Percentiles rank a stretch among this genome's conserved stretches.
These are phyloP conservation scores for Apodemia mormo DNA, from an alignment of 2,888 invertebrate species.

Conservation along the genomic window DNA sequence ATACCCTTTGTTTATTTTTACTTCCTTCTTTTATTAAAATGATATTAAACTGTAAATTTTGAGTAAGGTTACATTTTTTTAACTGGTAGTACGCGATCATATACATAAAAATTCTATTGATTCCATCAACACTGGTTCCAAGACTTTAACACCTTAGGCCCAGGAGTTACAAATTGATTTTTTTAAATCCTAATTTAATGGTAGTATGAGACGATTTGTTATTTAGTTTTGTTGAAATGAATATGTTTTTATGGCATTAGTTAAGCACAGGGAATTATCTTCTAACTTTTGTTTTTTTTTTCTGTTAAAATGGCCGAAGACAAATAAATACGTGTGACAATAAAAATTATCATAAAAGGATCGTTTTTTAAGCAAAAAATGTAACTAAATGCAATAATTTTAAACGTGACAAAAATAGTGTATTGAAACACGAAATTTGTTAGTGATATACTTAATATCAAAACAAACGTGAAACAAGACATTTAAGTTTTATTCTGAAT, in stretches of 20 bases:
- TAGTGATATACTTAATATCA: too few species aligned
- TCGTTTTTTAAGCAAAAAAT: too few species aligned
- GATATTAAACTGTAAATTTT: neutral
- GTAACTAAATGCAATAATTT: too few species aligned
- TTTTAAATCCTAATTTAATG: constrained; percentile 1
- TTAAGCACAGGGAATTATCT: neutral
- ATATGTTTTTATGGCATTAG: constrained; percentile 11
- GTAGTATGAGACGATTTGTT: neutral
- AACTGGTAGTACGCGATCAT: constrained; percentile 3
- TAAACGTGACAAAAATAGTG: too few species aligned
- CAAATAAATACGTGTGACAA: too few species aligned
- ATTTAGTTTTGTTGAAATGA: constrained; percentile 27
- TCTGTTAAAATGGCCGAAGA: too few species aligned
- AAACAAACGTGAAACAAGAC: too few species aligned
- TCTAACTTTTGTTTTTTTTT: too few species aligned
- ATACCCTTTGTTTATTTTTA: neutral
- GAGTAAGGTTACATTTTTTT: neutral
- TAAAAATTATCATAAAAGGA: too few species aligned
- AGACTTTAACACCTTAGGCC: constrained; percentile 18
- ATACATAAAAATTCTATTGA: constrained; percentile 21
- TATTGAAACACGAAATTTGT: too few species aligned
- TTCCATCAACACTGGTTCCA: constrained; percentile 36
- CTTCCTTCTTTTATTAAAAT: neutral
- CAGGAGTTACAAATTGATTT: constrained; percentile 19
- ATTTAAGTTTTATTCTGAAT: too few species aligned